These are phyloP conservation scores for Eurytoma adleriae DNA, from an alignment of 2,888 invertebrate species.

Conservation along the genomic window DNA sequence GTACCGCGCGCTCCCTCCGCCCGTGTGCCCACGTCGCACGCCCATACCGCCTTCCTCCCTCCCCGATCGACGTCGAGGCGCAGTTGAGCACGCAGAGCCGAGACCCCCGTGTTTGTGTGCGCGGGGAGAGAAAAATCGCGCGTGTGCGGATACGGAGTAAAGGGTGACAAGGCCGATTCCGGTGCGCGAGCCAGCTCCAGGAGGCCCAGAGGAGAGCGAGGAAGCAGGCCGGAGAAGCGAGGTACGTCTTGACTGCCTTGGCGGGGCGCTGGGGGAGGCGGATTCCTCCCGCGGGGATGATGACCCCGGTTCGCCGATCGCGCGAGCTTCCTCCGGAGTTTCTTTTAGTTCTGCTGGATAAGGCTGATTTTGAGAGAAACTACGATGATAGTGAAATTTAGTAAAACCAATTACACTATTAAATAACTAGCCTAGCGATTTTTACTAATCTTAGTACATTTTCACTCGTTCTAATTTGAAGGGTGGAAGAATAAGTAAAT, in stretches of 20 bases:
- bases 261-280: not conserved
- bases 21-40: not conserved
- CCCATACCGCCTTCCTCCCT: no score
- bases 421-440: no score
- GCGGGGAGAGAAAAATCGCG: not conserved
- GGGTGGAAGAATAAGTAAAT: no score
- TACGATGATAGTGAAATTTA: no score
- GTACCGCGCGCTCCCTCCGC: conserved; percentile 32
- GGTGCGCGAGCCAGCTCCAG: no score
- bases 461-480: no score
- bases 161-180: no score
- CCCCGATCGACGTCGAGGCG: no score
- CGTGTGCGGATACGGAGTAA: not conserved
- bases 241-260: not conserved
- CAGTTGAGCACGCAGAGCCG: not conserved
- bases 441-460: no score
- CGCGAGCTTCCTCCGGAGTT: not conserved
- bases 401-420: no score
- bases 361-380: no score
- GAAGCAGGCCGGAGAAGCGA: not conserved
- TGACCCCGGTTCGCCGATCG: conserved; percentile 2
- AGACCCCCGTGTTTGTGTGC: not conserved
- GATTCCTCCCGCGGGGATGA: not conserved
- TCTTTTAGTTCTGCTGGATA: no score
- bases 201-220: not conserved